Base-by-base conservation (phyloP, 2,888 invertebrate species). In the Gryllus longicercus region DNA sequence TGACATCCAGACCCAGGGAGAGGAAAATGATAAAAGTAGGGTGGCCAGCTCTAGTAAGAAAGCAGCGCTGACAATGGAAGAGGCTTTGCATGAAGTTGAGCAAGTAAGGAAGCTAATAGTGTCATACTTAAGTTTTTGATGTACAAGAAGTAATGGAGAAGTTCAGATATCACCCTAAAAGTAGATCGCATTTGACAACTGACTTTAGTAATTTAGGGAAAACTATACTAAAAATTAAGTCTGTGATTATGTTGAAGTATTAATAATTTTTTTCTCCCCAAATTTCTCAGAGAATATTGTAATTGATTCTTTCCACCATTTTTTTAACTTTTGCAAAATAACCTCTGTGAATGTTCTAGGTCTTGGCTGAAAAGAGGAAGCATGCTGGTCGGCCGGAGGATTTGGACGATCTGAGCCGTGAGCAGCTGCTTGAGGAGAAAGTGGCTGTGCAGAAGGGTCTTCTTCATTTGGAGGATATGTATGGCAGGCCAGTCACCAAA, bases 381-480 rank as follows among this genome's bases (percentile, higher is more conserved):
- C 84, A 86, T 8, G 85, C 85, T 2, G 85, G 86, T 49, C 85
- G 97, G 49, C 90, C 93, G 0, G 90, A 91, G 77, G 88, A 90
- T 75, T 89, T 95, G 79, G 94, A 93, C 12, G 90, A 91, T 79
- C 93, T 98, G 91, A 91, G 91, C 2, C 88, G 92, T 77, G 92
- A 95, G 11, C 95, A 98, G 85, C 88, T 98, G 80, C 90, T 94
- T 75, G 95, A 96, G 49, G 98, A 98, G 87, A 98, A 98, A 88
- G 90, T 94, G 1, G 94, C 95, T 51, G 94, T 98, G 51, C 98
- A 98, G 86, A 94, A 96, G 85, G 95, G 95, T 0, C 88, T 98
- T 80, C 90, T 98, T 18, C 94, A 95, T 82, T 92, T 97, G 83
- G 98, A 98, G 86, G 94, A 94, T 11, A 90, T 95, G 1, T 94